These are phyloP conservation scores for Ferdinandea cuprea DNA, from an alignment of 2,888 invertebrate species.

Conservation along the genomic window DNA sequence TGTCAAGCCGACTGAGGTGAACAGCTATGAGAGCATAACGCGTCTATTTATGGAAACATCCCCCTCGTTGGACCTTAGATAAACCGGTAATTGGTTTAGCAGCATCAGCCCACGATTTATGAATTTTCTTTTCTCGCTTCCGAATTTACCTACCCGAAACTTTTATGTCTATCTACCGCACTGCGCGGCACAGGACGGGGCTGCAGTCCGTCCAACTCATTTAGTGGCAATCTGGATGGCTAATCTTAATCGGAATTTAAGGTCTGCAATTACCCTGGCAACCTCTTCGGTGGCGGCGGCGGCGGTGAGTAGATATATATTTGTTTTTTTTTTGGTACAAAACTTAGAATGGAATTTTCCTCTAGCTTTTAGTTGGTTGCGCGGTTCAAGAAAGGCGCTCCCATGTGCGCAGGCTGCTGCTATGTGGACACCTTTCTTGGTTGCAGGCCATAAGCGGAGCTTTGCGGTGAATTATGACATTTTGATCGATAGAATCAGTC, in stretches of 20 bases:
- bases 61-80: constrained; percentile 33
- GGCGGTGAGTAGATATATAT: constrained; percentile 13
- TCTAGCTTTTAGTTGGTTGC: constrained; percentile 9
- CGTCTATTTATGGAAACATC: constrained; percentile 51
- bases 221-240: constrained; percentile 56
- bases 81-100: constrained; percentile 50
- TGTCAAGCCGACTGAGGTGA: constrained; percentile 60
- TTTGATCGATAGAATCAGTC: constrained; percentile 69
- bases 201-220: constrained; percentile 27
- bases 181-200: not conserved
- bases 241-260: constrained; percentile 72
- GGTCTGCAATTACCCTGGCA: constrained; percentile 62
- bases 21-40: constrained; percentile 43
- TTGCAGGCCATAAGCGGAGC: constrained; percentile 36
- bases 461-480: constrained; percentile 70
- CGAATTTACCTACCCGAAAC: too few relatives aligned
- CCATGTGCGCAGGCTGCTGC: constrained; percentile 39
- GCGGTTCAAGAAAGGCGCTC: constrained; percentile 67
- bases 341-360: constrained; percentile 59
- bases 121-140: constrained; percentile 44
- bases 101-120: constrained; percentile 38
- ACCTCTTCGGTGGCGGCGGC: constrained; percentile 47
- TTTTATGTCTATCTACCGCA: not conserved
- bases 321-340: too few relatives aligned
- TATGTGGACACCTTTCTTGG: constrained; percentile 63